These are phyloP conservation scores for Pangasius mekongensis DNA, from an alignment of 2,797 vertebrate species.

Conservation along the genomic window DNA sequence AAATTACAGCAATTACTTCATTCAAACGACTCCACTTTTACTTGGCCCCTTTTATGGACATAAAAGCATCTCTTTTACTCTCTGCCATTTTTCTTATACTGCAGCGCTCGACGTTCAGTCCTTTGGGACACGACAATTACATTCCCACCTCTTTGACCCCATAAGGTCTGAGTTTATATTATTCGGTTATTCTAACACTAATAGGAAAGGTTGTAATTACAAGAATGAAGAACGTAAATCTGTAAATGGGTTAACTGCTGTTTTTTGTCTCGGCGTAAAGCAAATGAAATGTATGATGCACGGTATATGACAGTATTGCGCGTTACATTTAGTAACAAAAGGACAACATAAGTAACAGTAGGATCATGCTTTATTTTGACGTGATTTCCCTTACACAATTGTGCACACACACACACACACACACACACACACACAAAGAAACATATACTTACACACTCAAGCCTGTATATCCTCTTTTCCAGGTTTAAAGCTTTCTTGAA, in stretches of 20 bases:
- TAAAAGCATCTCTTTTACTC: neutral
- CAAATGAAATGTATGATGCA: neutral
- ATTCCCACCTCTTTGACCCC: neutral
- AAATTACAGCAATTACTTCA: constrained; percentile 30
- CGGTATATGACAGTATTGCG: neutral
- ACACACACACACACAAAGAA: neutral
- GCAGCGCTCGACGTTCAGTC: neutral
- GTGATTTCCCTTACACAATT: neutral
- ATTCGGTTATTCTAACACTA: neutral
- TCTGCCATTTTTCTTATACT: neutral
- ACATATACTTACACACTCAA: neutral
- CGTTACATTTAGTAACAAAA: neutral
- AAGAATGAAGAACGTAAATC: too few relatives aligned
- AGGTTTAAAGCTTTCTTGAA: neutral
- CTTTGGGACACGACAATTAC: neutral
- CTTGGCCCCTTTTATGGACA: neutral
- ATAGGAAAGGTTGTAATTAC: neutral
- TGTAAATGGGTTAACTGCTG: neutral
- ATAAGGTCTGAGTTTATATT: neutral
- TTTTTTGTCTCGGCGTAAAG: neutral
- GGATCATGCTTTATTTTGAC: neutral
- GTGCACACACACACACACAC: neutral
- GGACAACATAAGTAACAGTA: too few relatives aligned
- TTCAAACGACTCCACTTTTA: constrained; percentile 7
- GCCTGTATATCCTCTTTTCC: neutral